Base-by-base conservation (phyloP, 2,888 invertebrate genomes). In the Prosopocoilus inquinatus region DNA sequence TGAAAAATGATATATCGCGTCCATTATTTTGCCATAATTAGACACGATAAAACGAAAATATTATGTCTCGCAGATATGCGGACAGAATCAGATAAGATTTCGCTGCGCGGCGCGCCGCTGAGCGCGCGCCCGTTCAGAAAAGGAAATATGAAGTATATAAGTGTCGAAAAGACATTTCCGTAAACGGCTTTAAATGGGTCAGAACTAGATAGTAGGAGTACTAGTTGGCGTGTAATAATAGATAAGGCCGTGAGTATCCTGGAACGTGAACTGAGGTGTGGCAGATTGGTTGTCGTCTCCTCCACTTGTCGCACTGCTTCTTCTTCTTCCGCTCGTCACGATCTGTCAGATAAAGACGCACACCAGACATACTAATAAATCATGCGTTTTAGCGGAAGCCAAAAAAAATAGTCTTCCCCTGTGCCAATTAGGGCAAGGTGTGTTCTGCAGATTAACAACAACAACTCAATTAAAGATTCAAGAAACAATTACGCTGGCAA, bases 251-350 rank as follows among this genome's bases (percentile, higher is more conserved):
- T 47, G 47, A 59, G 59, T 61, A 57, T 64, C 61, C 61, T 62
- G 61, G 60, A 63, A 63, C 63, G 57, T 57, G 52, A 61, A 57
- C 50, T 39, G 57, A 59, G 64, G 64, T 57, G 64, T 61, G 64
- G 58, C 61, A 55, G 57, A 53, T 55, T 44, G 45, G 47, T 35
- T 38, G 41, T 39, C 47, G 34, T 57, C 55, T 60, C 51, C 49
- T 28, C 46, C 58, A 55, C 61, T 59, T 51, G 61, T 59, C 59
- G 48, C 47, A 55, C 55, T 52, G 51, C 57, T 46, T 52, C 58
- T 55, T 49, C 57, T 52, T 54, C 57, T 46, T 52, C 58, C 57
- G 49, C 57, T 52, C 55, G 57, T 60, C 60, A 59, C 53, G 56
- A 60, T 60, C 59, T 60, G 54, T 59, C 57, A 50, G 58, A 55